These are phyloP conservation scores for Drepanosiphum platanoidis DNA, from an alignment of 2,888 invertebrate species.

Conservation along the genomic window DNA sequence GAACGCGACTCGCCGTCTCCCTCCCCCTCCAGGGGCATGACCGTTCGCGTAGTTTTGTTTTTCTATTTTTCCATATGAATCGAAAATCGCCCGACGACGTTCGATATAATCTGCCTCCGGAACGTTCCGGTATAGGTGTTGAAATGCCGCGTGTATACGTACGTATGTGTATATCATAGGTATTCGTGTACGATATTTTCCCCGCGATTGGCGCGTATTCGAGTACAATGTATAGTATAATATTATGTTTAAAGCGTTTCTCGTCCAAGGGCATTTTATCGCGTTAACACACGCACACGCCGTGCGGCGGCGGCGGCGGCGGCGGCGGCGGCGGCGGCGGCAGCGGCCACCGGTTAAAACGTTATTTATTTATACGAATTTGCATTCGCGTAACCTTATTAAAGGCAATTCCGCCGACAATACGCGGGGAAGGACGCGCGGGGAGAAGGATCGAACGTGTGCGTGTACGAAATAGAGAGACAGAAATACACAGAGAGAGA, in stretches of 20 bases:
- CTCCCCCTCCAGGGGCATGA: no score
- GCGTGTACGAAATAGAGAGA: no score
- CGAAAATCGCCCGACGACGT: no score
- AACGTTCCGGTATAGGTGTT: no score
- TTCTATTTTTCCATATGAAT: no score
- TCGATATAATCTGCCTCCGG: no score
- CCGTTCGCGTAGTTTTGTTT: no score
- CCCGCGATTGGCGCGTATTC: constrained; percentile 10
- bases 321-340: no score
- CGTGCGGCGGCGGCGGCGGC: no score
- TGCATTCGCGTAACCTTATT: constrained; percentile 52
- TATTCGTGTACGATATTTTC: neutral
- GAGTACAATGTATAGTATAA: neutral
- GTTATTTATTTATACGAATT: constrained; percentile 59
- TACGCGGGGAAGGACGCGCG: neutral
- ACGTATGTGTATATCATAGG: neutral
- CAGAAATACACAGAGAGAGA: neutral
- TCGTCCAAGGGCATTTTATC: constrained; percentile 34
- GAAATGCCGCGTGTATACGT: no score
- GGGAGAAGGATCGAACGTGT: neutral
- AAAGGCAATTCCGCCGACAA: constrained; percentile 30
- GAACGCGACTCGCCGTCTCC: no score
- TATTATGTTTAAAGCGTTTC: constrained; percentile 20
- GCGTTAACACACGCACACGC: constrained; percentile 50
- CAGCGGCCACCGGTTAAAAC: constrained; percentile 36